Evolutionary conservation across 2,888 invertebrate species (phyloP), one percentile per base, ranked within the genome.

Genomic region (Sarcophaga rosellei): DNA sequence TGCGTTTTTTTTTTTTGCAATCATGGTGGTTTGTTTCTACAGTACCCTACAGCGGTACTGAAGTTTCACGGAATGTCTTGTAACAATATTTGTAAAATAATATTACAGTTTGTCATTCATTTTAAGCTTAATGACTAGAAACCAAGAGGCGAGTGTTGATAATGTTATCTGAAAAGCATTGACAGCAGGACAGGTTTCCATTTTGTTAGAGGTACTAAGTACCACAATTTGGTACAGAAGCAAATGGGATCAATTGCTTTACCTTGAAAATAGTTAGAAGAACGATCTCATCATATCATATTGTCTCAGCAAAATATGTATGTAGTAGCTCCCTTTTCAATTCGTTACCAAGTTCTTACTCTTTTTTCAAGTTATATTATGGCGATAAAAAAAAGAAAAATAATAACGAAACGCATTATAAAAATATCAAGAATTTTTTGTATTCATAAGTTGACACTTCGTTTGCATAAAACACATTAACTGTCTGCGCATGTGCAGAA

Each of bases 401-500:
- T 66, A 75, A 61, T 65, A 61, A 47, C 70, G 45, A 72, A 61
- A 47, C 70, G 45, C 70, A 78, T 59, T 63, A 53, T 77, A 73
- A 44, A 77, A 74, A 59, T 47, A 74, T 84, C 23, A 74, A 81
- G 74, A 77, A 81, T 83, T 86, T 53, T 35, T 84, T 74, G 83
- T 84, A 81, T 86, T 84, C 84, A 86, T 84, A 84, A 86, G 84
- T 86, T 86, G 86, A 84, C 84, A 86, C 86, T 86, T 84, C 86
- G 84, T 86, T 86, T 86, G 86, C 86, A 86, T 86, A 86, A 86
- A 86, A 86, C 84, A 86, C 81, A 77, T 84, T 84, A 84, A 84
- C 84, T 81, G 86, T 86, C 86, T 86, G 86, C 84, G 81, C 86
- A 86, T 86, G 86, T 84, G 81, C 84, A 86, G 86, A 86, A 84